Evolutionary conservation across 2,113 vertebrate species (phyloP), one percentile per base, ranked within the genome.

Genomic region (Camelus dromedarius): DNA sequence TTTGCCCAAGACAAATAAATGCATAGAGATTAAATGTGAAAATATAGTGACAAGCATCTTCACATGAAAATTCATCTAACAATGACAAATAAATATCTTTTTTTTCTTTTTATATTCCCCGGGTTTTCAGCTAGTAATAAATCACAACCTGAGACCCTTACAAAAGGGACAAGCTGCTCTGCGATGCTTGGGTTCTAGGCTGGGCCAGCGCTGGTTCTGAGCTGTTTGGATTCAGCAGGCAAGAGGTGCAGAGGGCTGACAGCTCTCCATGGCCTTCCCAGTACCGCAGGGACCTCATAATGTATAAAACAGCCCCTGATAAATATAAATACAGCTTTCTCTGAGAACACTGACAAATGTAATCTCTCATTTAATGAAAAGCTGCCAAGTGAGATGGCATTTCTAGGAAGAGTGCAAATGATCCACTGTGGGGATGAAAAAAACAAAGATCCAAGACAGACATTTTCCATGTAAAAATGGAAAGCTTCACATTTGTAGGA

Each of bases 391-490:
- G 66, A 93, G 87, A 93, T 75, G 81, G 32, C 77, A 82, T 82
- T 96, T 92, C 90, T 54, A 95, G 50, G 66, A 96, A 86, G 58
- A 54, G 56, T 62, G 18, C 73, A 97, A 93, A 96, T 81, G 81
- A 94, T 38, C 56, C 67, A 69, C 84, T 42, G 3, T 42, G 24
- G 60, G 20, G 62, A 87, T 48, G 66, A 35, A 28, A 81, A 91
- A 66, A 77, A 38, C 72, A 75, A 32, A 66, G 69, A 13, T 58
- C 15, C 67, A 73, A 22, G 67, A 93, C 32, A 72, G 42, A 72
- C n/a, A 38, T 94, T 94, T 89, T 85, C 72, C 89, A 69, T 62
- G 18, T 88, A 18, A 77, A 96, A 96, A 76, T 11, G 14, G 58
- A 95, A 95, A 93, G 28, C 19, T 82, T 67, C 48, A 70, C 38